Conservation (phyloP, 2,113 vertebrate species). For the Candoia aspera region DNA sequence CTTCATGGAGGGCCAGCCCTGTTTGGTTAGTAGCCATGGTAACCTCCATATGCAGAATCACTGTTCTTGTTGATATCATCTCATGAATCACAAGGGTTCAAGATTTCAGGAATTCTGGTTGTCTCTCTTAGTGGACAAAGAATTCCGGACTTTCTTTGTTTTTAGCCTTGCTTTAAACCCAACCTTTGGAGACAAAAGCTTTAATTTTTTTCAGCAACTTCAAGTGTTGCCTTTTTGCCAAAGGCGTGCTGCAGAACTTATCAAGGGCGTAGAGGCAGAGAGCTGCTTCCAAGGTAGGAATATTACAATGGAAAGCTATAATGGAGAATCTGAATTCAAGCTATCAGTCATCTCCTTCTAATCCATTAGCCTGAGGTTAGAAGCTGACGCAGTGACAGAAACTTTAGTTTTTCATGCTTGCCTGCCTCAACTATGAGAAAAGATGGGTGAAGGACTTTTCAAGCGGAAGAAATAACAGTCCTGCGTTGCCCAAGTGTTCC, state of each 20-base stretch:
- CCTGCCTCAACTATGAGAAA: background rate
- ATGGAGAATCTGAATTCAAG: conserved; percentile 5
- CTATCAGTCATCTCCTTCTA: background rate
- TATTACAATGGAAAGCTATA: background rate
- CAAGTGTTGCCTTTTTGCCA: background rate
- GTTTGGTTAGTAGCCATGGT: background rate
- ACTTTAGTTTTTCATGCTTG: background rate
- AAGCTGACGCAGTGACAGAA: conserved; percentile 25
- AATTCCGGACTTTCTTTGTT: background rate
- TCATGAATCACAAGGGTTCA: background rate
- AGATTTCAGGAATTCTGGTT: background rate
- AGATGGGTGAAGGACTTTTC: background rate
- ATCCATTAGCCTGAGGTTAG: conserved; percentile 14
- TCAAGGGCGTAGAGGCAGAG: background rate
- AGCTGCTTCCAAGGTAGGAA: background rate
- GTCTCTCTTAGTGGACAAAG: background rate
- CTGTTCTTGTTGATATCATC: background rate
- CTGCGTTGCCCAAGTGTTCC: background rate
- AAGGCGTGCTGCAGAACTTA: fast-evolving
- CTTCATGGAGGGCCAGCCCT: background rate
- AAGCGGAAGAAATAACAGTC: background rate
- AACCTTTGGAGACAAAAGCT: background rate
- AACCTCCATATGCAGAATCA: background rate
- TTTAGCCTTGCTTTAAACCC: background rate
- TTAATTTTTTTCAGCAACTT: fast-evolving